phyloP scores from a whole-genome alignment of 2,797 vertebrate genomes.

The Pygocentrus nattereri region DNA sequence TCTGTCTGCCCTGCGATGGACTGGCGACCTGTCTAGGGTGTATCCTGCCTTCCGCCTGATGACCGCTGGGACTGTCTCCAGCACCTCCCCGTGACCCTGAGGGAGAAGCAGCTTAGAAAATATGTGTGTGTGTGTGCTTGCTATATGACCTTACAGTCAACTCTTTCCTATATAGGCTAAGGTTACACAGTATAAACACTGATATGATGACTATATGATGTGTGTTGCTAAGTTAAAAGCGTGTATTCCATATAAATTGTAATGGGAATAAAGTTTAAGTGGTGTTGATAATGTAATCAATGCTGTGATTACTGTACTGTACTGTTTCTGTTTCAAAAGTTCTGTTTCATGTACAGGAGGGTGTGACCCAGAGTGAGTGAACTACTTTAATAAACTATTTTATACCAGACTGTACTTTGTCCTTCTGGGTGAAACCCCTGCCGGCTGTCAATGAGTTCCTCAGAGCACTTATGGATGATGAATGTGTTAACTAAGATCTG shows the following conservation, averaged over 20 bases:
- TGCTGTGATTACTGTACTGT: neutral
- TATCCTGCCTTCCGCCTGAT: no score
- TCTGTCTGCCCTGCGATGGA: no score
- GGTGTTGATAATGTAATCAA: neutral
- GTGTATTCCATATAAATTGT: neutral
- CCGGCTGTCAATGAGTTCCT: neutral
- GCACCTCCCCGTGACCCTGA: no score
- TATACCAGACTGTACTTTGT: neutral
- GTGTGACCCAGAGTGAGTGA: neutral
- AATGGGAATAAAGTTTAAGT: neutral
- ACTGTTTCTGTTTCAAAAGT: neutral
- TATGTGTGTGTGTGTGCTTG: no score
- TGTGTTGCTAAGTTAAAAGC: neutral
- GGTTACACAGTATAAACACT: neutral
- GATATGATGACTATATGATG: neutral
- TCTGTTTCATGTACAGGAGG: neutral
- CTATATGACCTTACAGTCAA: neutral
- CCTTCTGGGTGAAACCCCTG: neutral
- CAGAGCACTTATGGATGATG: neutral
- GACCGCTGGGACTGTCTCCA: no score
- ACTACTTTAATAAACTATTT: neutral
- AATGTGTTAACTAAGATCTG: neutral
- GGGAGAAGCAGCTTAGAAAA: no score
- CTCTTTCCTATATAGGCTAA: neutral
- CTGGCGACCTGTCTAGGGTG: no score